Evolutionary conservation across 2,888 invertebrate genomes (phyloP), one percentile per base, ranked within the genome.

Genomic region (Stenotaenia linearis): DNA sequence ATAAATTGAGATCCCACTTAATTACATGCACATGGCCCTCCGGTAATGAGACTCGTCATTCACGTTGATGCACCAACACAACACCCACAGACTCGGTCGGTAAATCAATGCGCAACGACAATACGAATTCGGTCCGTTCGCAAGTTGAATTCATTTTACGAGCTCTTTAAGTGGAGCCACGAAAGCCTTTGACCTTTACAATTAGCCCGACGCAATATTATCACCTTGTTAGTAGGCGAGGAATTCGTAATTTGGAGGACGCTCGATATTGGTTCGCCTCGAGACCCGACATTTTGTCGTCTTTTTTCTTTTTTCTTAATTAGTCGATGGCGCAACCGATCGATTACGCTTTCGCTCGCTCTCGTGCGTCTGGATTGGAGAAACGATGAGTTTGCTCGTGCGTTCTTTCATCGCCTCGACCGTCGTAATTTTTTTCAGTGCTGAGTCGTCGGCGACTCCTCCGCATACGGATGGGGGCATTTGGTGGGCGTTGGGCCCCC

Each of bases 1-100:
- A 69, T 69, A 69, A 69, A 69, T 69, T 69, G 69, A 69, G 69
- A 69, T 69, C 69, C 69, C 69, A 69, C 69, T 69, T 69, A 69
- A 69, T 69, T 69, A 69, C 69, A 69, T 12, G 69, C 69, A 69
- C 25, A 69, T 69, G 69, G 69, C 69, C 69, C 69, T 28, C 25
- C n/a, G 50, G 25, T 69, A 69, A 69, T 69, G 69, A 28, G 69
- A 25, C 69, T 28, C 28, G 69, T 69, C 25, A 69, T 69, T 69
- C 69, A 69, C 25, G 69, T 28, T 69, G 69, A 69, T 69, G 69
- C 69, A 69, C 25, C 69, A 25, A 25, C 28, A 25, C 25, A 69
- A 12, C 69, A 69, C 28, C n/a, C 1, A 1, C 28, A 25, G 10
- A 0, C 25, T 69, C 4, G 12, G 9, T 3, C n/a, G 25, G 25